Conservation (phyloP, 2,888 invertebrate species). For the Agelastica alni region DNA sequence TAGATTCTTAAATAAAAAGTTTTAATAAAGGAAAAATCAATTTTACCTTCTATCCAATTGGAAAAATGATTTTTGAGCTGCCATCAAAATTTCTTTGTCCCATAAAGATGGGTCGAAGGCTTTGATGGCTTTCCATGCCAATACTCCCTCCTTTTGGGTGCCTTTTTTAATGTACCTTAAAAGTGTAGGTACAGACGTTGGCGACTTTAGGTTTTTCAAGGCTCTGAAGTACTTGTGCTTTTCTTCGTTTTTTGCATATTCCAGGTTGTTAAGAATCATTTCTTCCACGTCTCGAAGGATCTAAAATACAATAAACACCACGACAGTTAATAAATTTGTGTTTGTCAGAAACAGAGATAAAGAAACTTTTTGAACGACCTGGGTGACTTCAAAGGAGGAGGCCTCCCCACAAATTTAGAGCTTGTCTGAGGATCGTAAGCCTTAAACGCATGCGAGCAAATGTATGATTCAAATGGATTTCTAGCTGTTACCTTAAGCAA, state of each 20-base stretch:
- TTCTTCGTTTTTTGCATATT: conserved; percentile 59
- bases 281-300: conserved; percentile 52
- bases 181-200: conserved; percentile 64
- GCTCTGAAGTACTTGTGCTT: conserved; percentile 67
- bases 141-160: conserved; percentile 61
- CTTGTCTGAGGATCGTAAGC: too few relatives aligned
- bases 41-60: conserved; percentile 58
- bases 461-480: too few relatives aligned
- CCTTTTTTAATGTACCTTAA: conserved; percentile 61
- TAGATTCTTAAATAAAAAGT: neutral
- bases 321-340: too few relatives aligned
- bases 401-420: too few relatives aligned
- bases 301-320: too few relatives aligned
- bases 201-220: conserved; percentile 70
- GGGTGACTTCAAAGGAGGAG: too few relatives aligned
- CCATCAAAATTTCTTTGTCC: conserved; percentile 55
- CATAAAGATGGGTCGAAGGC: conserved; percentile 57
- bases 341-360: too few relatives aligned
- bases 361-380: too few relatives aligned
- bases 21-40: neutral
- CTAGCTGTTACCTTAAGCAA: too few relatives aligned
- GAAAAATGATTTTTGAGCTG: conserved; percentile 64
- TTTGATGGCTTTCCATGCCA: conserved; percentile 71
- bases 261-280: conserved; percentile 50
- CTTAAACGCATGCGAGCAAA: too few relatives aligned